These are phyloP conservation scores for Rhopilema esculentum DNA, from an alignment of 30 jellyfish, hydroid and myxozoan species.

Conservation along the genomic window DNA sequence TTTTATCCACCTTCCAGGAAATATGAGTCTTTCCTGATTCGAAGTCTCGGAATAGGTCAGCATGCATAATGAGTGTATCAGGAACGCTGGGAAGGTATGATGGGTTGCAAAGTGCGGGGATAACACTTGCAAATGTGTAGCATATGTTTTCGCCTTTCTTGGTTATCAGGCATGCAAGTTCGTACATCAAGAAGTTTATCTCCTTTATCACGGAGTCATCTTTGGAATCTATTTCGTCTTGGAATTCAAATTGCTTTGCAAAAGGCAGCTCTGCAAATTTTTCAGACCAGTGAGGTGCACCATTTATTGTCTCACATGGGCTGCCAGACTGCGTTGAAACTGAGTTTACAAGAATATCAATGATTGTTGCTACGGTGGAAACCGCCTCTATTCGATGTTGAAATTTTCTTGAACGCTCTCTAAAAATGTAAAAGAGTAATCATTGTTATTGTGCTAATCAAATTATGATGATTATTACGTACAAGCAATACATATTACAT, in stretches of 20 bases:
- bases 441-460: neutral
- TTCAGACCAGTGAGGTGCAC: neutral
- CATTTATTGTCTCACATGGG: neutral
- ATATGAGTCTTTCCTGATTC: constrained; percentile 35
- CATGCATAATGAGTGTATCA: neutral
- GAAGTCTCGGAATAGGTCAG: constrained; percentile 38
- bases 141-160: constrained; percentile 58
- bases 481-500: too few relatives aligned
- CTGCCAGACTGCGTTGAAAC: neutral
- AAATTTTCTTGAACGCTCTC: constrained; percentile 14
- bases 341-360: neutral
- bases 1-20: constrained; percentile 74
- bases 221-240: neutral
- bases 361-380: neutral
- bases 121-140: constrained; percentile 76
- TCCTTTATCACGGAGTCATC: constrained; percentile 1
- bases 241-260: neutral
- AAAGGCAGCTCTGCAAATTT: neutral
- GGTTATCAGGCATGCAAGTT: constrained; percentile 68
- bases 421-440: neutral
- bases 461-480: too few relatives aligned
- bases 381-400: constrained; percentile 52
- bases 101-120: constrained; percentile 67
- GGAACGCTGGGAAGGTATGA: constrained; percentile 75
- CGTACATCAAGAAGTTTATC: constrained; percentile 29